Conservation (phyloP, 1,140 invertebrate genomes). For the Nasonia vitripennis region DNA sequence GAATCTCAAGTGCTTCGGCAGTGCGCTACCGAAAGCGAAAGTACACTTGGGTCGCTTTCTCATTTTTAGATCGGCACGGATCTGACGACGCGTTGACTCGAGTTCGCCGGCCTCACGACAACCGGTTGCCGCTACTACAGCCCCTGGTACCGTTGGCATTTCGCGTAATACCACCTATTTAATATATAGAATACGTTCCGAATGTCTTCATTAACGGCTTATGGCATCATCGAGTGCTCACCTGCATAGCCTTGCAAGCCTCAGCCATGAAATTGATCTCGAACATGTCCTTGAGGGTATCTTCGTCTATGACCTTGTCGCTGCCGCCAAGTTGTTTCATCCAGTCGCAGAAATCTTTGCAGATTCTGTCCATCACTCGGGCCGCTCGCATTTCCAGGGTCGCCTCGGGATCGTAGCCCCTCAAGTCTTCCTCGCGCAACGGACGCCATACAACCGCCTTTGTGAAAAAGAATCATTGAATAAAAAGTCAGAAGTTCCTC, state of each 20-base stretch:
- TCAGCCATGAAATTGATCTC: constrained; percentile 77
- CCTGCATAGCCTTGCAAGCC: constrained; percentile 73
- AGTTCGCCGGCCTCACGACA: constrained; percentile 69
- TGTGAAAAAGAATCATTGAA: neutral
- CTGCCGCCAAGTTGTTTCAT: constrained; percentile 73
- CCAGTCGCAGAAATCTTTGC: constrained; percentile 79
- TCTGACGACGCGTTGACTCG: constrained; percentile 68
- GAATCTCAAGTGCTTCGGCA: constrained; percentile 74
- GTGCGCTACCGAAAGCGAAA: constrained; percentile 73
- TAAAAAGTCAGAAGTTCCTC: neutral
- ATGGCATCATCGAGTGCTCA: constrained; percentile 53
- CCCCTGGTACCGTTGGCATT: constrained; percentile 63
- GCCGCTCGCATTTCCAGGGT: constrained; percentile 65
- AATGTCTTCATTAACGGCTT: neutral
- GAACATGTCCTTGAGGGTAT: constrained; percentile 75
- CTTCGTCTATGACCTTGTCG: constrained; percentile 69
- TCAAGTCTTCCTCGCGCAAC: constrained; percentile 59
- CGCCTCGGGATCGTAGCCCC: constrained; percentile 67
- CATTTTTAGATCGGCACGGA: constrained; percentile 73
- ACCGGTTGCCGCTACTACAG: constrained; percentile 60
- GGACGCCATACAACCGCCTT: constrained; percentile 66
- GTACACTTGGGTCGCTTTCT: constrained; percentile 69
- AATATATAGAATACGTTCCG: neutral
- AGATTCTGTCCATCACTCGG: constrained; percentile 66
- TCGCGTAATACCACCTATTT: constrained; percentile 60